Base-by-base conservation (phyloP, 1,140 invertebrate species). In the Tribolium madens region DNA sequence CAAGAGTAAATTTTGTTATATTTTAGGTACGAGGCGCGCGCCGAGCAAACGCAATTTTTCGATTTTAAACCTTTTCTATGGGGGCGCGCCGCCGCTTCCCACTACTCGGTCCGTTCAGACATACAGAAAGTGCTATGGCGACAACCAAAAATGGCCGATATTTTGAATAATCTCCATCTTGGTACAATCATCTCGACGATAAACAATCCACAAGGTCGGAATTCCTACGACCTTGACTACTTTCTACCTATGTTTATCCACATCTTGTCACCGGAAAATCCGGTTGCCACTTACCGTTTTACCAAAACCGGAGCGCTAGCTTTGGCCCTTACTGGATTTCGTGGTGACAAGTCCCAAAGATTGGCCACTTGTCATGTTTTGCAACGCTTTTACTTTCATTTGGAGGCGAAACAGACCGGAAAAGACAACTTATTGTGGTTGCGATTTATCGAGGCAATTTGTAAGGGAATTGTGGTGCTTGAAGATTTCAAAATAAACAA, bases 41-140 rank as follows among this genome's bases (percentile, higher is more conserved):
- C 81, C 7, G 72, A 79, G 0, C 76, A 81, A 52, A 83, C 78
- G 0, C 10, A 60, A 57, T 87, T 94, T 9, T 87, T 89, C 50
- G 87, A 91, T 85, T 95, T 90, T 80, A 91, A 91, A 77, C 94
- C 94, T 9, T 95, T 92, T 81, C 86, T 96, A 0, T 96, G 93
- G 91, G 94, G 95, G 3, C 90, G 90, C 82, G 90, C 91, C 10
- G 94, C 94, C 0, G 90, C 92, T 7, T 90, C 89, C 31, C 91
- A 94, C 84, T 95, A 95, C 80, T 91, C 92, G 9, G 87, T 94
- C 0, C 88, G 90, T 68, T 87, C 86, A 2, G 87, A 89, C 68
- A 82, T 89, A 73, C 88, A 91, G 80, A 87, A 89, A 79, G 87
- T 88, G 14, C 84, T 93, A 48, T 93, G 88, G 89, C 89, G 90